These are phyloP conservation scores for Drosophila jambulina DNA, from an alignment of 1,140 invertebrate genomes.

Conservation along the genomic window DNA sequence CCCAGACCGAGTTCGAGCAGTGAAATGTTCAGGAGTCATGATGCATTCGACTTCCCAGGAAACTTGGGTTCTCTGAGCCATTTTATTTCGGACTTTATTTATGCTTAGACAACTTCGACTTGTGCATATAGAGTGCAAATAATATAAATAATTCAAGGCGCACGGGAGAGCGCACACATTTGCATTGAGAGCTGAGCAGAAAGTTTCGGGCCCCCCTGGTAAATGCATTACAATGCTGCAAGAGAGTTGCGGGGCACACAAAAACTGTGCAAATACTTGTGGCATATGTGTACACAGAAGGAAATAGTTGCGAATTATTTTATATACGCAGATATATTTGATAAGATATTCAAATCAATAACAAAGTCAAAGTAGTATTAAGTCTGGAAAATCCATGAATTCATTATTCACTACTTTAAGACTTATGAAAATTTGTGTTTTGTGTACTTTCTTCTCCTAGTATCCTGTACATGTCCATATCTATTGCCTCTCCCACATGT, in stretches of 20 bases:
- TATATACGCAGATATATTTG: background rate
- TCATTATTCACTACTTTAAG: background rate
- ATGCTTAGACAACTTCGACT: slow-evolving; percentile 35
- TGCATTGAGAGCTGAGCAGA: slow-evolving; percentile 64
- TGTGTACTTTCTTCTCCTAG: background rate
- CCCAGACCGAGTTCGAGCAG: slow-evolving; percentile 13
- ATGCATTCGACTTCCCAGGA: slow-evolving; percentile 32
- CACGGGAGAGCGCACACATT: slow-evolving; percentile 61
- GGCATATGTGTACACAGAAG: slow-evolving; percentile 32
- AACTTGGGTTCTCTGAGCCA: slow-evolving; percentile 45
- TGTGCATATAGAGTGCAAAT: slow-evolving; percentile 76
- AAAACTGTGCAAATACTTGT: slow-evolving; percentile 67
- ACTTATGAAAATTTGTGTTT: background rate
- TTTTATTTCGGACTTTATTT: slow-evolving; percentile 65
- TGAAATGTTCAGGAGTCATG: slow-evolving; percentile 70
- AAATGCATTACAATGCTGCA: slow-evolving; percentile 75
- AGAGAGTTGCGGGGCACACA: slow-evolving; percentile 11
- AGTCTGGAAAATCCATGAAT: background rate
- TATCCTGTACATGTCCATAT: slow-evolving; percentile 18
- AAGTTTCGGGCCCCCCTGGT: slow-evolving; percentile 36
- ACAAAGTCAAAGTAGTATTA: background rate
- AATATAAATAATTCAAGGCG: slow-evolving; percentile 80
- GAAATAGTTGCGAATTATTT: background rate
- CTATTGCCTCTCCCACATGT: slow-evolving; percentile 39
- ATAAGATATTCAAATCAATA: background rate